These are phyloP conservation scores for Eupithecia vulgata DNA, from an alignment of 2,888 invertebrate genomes.

Conservation along the genomic window DNA sequence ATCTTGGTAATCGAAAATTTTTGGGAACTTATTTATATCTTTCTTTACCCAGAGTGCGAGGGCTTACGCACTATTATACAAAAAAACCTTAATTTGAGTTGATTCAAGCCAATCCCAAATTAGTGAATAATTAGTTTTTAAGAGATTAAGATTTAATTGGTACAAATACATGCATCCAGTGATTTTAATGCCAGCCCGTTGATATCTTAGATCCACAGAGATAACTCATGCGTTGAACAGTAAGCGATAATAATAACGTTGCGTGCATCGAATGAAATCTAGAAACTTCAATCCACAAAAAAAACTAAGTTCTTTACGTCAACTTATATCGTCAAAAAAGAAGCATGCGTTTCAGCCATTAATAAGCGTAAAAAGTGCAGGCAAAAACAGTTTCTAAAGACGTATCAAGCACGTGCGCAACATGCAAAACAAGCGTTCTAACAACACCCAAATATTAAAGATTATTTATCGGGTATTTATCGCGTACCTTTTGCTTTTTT, in stretches of 20 bases:
- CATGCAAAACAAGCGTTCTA: conserved; percentile 27
- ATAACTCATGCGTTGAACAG: conserved; percentile 20
- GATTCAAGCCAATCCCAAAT: neutral
- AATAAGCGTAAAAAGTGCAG: conserved; percentile 29
- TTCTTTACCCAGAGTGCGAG: no score
- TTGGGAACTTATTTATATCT: no score
- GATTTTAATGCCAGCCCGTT: neutral
- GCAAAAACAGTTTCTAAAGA: conserved; percentile 22
- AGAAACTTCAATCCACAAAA: conserved; percentile 23
- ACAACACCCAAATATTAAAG: neutral
- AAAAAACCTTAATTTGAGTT: neutral
- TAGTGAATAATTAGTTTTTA: neutral
- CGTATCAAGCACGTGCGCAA: conserved; percentile 28
- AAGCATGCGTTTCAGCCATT: conserved; percentile 27
- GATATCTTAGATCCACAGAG: neutral
- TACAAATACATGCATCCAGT: neutral
- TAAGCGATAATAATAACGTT: conserved; percentile 24
- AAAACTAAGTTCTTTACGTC: conserved; percentile 17
- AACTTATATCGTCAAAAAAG: conserved; percentile 21
- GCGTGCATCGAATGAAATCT: conserved; percentile 36
- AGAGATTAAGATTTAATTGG: neutral
- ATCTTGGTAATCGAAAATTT: no score
- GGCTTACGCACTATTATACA: no score
- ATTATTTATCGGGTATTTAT: no score
- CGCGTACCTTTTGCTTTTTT: no score